These are phyloP conservation scores for Perithous albicinctus DNA, from an alignment of 2,888 invertebrate genomes.

Conservation along the genomic window DNA sequence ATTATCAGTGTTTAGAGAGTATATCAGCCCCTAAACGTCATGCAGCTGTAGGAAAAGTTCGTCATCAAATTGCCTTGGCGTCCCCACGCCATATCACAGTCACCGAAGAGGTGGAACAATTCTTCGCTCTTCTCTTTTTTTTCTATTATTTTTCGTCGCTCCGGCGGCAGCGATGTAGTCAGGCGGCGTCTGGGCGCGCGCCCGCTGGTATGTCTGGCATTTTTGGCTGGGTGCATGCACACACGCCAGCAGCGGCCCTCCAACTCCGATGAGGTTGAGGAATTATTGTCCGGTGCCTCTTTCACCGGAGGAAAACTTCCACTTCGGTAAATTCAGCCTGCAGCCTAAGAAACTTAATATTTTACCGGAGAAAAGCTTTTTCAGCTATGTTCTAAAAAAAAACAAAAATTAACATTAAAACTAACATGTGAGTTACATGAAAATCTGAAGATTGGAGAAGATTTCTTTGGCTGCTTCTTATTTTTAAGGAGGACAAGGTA, in stretches of 20 bases:
- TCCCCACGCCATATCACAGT: conserved; percentile 26
- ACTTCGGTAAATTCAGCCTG: conserved; percentile 24
- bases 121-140: conserved; percentile 43
- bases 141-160: conserved; percentile 65
- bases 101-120: conserved; percentile 31
- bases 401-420: neutral
- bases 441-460: conserved; percentile 7
- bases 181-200: conserved; percentile 84
- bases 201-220: conserved; percentile 83
- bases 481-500: no score
- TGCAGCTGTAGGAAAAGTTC: neutral
- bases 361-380: neutral
- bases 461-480: neutral
- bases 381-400: neutral
- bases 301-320: conserved; percentile 31
- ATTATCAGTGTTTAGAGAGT: conserved; percentile 2
- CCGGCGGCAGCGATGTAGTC: conserved; percentile 59
- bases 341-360: neutral
- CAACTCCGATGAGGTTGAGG: conserved; percentile 61
- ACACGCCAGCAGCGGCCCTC: conserved; percentile 13
- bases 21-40: neutral
- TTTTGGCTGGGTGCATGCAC: conserved; percentile 74
- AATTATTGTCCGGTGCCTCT: conserved; percentile 74
- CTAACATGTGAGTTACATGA: neutral
- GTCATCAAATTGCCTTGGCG: neutral